Evolutionary conservation across 2,113 vertebrate species (phyloP).

Genomic region (Ahaetulla prasina): DNA sequence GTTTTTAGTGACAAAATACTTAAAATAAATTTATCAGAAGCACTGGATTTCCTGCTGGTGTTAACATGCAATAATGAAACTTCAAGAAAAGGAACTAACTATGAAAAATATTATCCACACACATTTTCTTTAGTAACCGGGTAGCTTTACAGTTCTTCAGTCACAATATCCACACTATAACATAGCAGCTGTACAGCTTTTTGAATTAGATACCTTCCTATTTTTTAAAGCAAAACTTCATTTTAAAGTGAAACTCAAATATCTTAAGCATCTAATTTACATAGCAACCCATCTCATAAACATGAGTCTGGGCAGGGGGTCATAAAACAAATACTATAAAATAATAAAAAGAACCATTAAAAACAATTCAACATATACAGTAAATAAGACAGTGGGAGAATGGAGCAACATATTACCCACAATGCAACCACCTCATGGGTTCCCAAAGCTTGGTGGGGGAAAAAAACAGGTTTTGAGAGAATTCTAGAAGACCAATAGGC

Average conservation of each 20-base stretch:
- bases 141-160: not conserved
- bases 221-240: not conserved
- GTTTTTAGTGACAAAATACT: not conserved
- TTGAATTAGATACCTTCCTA: not conserved
- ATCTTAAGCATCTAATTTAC: not conserved
- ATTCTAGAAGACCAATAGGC: not conserved
- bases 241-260: not conserved
- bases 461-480: not conserved
- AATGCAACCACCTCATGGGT: not conserved
- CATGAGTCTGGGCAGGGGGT: not conserved
- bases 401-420: not conserved
- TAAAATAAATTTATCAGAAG: not conserved
- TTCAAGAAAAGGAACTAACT: slow-evolving; percentile 8
- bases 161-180: not conserved
- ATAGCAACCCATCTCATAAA: not conserved
- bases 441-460: not conserved
- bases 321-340: not conserved
- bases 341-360: not conserved
- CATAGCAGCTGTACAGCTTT: not conserved
- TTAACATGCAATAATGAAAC: slow-evolving; percentile 9
- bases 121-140: rapidly evolving
- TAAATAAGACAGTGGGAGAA: not conserved
- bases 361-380: not conserved
- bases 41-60: not conserved
- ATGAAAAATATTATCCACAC: not conserved